These are phyloP conservation scores for Propithecus deckenii DNA, from an alignment of 2,797 vertebrate genomes.

Conservation along the genomic window DNA sequence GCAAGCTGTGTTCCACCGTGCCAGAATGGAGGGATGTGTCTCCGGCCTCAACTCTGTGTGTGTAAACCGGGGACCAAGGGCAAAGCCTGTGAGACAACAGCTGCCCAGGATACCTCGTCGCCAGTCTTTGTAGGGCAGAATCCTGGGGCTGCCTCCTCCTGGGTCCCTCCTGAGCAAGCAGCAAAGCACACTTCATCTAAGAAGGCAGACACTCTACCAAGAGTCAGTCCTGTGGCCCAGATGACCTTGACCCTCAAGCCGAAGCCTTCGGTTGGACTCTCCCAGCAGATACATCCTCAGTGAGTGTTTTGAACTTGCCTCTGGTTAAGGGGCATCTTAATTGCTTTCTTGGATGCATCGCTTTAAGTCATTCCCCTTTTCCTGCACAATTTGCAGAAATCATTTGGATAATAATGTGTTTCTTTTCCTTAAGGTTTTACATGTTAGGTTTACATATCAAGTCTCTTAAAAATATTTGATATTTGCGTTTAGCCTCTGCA, in stretches of 20 bases:
- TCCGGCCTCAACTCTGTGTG: constrained; percentile 95
- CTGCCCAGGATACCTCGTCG: constrained; percentile 84
- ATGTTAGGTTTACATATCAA: not conserved
- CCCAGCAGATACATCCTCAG: constrained; percentile 93
- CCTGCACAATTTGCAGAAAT: not conserved
- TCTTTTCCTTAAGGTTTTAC: not conserved
- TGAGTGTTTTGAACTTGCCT: constrained; percentile 86
- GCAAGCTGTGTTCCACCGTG: constrained; percentile 96
- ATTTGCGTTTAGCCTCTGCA: not conserved
- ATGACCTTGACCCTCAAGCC: constrained; percentile 95
- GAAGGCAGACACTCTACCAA: constrained; percentile 84
- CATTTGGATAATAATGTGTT: not conserved
- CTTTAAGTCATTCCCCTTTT: not conserved
- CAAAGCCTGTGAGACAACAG: constrained; percentile 91
- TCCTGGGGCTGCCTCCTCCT: constrained; percentile 86
- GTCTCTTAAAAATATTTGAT: not conserved
- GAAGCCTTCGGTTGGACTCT: constrained; percentile 86
- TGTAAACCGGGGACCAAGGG: constrained; percentile 96
- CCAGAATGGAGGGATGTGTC: constrained; percentile 98
- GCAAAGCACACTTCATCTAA: constrained; percentile 83
- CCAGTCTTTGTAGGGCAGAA: constrained; percentile 82
- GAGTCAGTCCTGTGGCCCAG: constrained; percentile 88
- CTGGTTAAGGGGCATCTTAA: not conserved
- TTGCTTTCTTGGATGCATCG: not conserved
- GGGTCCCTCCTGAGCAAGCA: constrained; percentile 92